phyloP scores from a whole-genome alignment of 2,113 vertebrate species.

The Callospermophilus lateralis region DNA sequence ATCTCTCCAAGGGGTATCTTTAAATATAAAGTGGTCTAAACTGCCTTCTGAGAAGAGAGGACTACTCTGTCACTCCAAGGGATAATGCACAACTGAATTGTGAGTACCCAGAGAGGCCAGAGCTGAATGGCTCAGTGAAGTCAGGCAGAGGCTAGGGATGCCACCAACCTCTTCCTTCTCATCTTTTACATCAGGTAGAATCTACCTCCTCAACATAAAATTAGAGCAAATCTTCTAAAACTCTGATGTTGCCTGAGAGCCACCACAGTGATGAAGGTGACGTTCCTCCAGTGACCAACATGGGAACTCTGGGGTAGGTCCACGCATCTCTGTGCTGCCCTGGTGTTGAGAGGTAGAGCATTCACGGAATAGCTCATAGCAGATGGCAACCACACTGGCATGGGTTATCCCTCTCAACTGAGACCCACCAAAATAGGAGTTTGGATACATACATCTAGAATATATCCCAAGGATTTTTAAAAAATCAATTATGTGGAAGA shows the following conservation, averaged over 20 bases:
- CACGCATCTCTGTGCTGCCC: not conserved
- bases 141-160: not conserved
- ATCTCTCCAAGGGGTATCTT: not conserved
- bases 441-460: not conserved
- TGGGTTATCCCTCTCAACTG: not conserved
- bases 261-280: not conserved
- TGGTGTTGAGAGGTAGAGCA: not conserved
- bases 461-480: not conserved
- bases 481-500: not conserved
- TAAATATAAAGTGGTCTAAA: not conserved
- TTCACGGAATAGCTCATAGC: not conserved
- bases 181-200: not conserved
- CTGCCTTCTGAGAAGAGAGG: not conserved
- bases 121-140: not conserved
- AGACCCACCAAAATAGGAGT: not conserved
- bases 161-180: not conserved
- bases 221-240: not conserved
- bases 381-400: not conserved
- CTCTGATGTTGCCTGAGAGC: not conserved
- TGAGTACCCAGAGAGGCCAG: not conserved
- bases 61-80: not conserved
- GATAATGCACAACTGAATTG: not conserved
- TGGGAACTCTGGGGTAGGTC: not conserved
- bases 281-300: too few relatives aligned
- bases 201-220: not conserved